These are phyloP conservation scores for Rhagoletis pomonella DNA, from an alignment of 1,140 invertebrate genomes.

Conservation along the genomic window DNA sequence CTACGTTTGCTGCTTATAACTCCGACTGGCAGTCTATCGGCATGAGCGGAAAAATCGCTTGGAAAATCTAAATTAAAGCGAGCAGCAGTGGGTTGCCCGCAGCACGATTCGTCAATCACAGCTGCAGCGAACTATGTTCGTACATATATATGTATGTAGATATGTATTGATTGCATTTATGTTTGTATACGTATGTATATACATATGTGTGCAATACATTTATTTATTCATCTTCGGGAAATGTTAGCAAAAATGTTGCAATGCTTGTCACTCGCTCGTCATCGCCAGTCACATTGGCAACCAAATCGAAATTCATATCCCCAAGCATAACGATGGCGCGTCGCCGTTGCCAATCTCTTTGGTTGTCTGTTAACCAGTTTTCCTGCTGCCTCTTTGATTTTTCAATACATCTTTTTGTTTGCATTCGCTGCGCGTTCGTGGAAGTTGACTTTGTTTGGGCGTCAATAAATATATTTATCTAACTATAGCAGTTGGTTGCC, in stretches of 20 bases:
- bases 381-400: neutral
- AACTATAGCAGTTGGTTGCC: conserved; percentile 31
- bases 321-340: neutral
- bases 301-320: neutral
- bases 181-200: too few species aligned
- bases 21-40: neutral
- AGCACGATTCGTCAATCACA: conserved; percentile 49
- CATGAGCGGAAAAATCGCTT: conserved; percentile 43
- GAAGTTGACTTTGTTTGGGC: conserved; percentile 45
- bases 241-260: conserved; percentile 32
- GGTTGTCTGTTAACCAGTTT: conserved; percentile 19
- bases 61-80: conserved; percentile 51
- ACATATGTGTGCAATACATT: neutral
- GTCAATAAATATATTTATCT: conserved; percentile 39
- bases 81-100: conserved; percentile 47
- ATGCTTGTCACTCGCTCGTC: conserved; percentile 46
- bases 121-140: neutral
- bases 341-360: conserved; percentile 6
- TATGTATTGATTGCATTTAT: too few species aligned
- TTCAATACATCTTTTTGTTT: neutral
- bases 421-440: neutral
- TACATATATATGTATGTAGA: neutral
- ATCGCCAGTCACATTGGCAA: conserved; percentile 43
- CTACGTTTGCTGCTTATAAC: neutral
- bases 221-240: conserved; percentile 1